These are phyloP conservation scores for Prorops nasuta DNA, from an alignment of 1,140 invertebrate species.

Conservation along the genomic window DNA sequence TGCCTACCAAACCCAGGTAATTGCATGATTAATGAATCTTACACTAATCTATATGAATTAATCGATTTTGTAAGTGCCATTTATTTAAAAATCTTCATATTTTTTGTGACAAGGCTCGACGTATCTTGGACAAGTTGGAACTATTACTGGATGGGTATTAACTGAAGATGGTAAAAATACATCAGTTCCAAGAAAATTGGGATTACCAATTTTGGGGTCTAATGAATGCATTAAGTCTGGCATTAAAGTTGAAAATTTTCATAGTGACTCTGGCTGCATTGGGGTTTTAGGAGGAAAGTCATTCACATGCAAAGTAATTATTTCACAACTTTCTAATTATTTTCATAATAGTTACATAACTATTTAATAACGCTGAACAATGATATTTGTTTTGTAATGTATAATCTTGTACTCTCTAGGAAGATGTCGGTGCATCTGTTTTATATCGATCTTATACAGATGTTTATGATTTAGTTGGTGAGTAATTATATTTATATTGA, in stretches of 20 bases:
- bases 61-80: background rate
- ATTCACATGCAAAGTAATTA: conserved; percentile 53
- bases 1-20: conserved; percentile 60
- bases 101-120: conserved; percentile 37
- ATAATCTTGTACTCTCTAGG: conserved; percentile 34
- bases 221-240: conserved; percentile 49
- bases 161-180: conserved; percentile 20
- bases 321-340: conserved; percentile 5
- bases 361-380: too few relatives aligned
- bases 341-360: too few relatives aligned
- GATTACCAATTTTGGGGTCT: conserved; percentile 53
- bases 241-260: conserved; percentile 36
- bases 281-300: conserved; percentile 52
- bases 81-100: background rate
- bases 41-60: too few relatives aligned
- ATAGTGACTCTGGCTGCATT: conserved; percentile 56
- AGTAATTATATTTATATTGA: conserved; percentile 9
- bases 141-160: conserved; percentile 58
- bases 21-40: too few relatives aligned
- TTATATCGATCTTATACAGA: conserved; percentile 49
- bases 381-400: background rate
- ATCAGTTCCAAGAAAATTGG: conserved; percentile 55
- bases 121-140: conserved; percentile 60
- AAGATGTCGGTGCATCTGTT: conserved; percentile 54
- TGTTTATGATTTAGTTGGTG: conserved; percentile 56